Evolutionary conservation across 1,140 invertebrate genomes (phyloP), one percentile per base, ranked within the genome.

Genomic region (Caenorhabditis latens): DNA sequence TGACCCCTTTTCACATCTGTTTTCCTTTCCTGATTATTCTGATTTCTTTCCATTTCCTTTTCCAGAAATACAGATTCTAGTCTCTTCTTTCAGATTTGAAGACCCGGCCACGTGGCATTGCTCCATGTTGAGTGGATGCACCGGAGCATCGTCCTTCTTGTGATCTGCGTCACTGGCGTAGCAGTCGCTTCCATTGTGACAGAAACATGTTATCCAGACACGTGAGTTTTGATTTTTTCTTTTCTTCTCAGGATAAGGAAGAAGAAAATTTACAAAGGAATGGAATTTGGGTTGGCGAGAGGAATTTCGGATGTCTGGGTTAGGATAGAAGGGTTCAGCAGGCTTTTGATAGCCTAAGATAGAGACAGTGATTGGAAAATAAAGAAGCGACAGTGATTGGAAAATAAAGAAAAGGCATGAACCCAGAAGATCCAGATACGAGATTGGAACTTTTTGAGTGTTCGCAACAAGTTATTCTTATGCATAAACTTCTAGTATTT

Each of bases 71-170:
- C 40, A 8, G 57, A 3, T 32, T 53, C 50, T 53, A 8, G 11
- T 53, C 50, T 53, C 50, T 11, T 53, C 16, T 53, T 53, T 11
- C 50, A 53, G 50, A 53, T 14, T 58, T n/a, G 16, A n/a, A 21
- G 50, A 53, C 9, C 19, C 21, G 14, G 42, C 67, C 67, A 75
- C 43, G 67, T 75, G 67, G 67, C 67, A 75, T 75, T 75, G 42
- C 67, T 79, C 71, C 71, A 79, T 79, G 71, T 79, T 79, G 71
- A 79, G 71, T 79, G 71, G 14, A 79, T 79, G 71, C 71, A 19
- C 19, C 46, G 46, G 4, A 79, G 46, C 40, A 11, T 50, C 46
- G 4, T 79, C 71, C n/a, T 79, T 24, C 19, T 79, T 24, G 6
- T 79, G 19, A 21, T 79, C 71, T 79, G 46, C 71, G 2, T 48